phyloP scores from a whole-genome alignment of 1,140 invertebrate genomes.

The Lucilia cuprina region DNA sequence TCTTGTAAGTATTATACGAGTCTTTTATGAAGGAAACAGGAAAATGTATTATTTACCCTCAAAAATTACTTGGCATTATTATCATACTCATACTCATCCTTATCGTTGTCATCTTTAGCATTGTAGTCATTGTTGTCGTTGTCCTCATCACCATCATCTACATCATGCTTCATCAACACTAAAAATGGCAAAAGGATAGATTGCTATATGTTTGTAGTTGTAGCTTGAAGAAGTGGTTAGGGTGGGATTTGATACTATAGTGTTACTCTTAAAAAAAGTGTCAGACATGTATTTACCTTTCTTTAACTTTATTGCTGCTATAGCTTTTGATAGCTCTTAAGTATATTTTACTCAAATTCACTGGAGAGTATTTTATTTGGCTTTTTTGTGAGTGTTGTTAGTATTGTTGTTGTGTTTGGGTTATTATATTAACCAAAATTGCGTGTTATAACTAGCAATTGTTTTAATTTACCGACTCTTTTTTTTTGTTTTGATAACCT shows the following conservation, averaged over 20 bases:
- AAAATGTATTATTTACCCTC: conserved; percentile 27
- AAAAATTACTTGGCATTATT: conserved; percentile 25
- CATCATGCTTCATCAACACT: conserved; percentile 19
- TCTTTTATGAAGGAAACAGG: not conserved
- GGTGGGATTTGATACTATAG: not conserved
- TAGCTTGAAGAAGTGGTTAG: not conserved
- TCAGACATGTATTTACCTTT: conserved; percentile 17
- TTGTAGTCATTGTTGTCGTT: not conserved
- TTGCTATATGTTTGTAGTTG: not conserved
- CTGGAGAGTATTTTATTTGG: too few relatives aligned
- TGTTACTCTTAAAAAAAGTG: not conserved
- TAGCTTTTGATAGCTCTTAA: not conserved
- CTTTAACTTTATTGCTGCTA: not conserved
- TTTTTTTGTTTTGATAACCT: not conserved
- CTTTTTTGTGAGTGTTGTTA: not conserved
- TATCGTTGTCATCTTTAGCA: conserved; percentile 2
- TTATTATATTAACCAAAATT: conserved; percentile 29
- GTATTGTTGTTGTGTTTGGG: not conserved
- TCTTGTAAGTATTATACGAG: not conserved
- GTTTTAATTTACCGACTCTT: conserved; percentile 20
- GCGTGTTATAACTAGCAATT: conserved; percentile 34
- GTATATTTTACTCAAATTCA: not conserved
- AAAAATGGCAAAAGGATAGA: not conserved
- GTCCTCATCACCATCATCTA: conserved; percentile 2
- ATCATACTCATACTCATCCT: conserved; percentile 5